Evolutionary conservation across 2,113 vertebrate species (phyloP).

Genomic region (Furnarius figulus): DNA sequence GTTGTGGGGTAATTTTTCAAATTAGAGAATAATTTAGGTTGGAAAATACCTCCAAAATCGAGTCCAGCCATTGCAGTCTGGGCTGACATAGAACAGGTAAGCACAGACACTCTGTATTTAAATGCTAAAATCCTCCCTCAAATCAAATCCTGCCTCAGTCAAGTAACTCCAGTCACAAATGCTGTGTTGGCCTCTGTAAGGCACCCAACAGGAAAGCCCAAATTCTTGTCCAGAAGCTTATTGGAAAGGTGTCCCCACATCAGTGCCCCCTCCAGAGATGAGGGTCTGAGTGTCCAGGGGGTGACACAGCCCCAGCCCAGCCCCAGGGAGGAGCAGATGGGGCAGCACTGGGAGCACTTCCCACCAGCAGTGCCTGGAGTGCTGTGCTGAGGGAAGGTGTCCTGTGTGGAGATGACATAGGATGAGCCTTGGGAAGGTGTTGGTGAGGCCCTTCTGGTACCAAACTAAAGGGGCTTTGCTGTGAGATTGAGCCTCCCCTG

Average conservation of each 20-base stretch:
- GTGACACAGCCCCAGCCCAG: not conserved
- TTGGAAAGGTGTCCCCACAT: fast-evolving
- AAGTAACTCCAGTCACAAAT: not conserved
- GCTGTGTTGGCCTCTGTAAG: fast-evolving
- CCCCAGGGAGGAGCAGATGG: not conserved
- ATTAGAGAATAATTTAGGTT: not conserved
- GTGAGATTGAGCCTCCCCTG: not conserved
- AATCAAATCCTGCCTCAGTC: not conserved
- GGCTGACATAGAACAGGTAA: not conserved
- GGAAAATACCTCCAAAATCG: not conserved
- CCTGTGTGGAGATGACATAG: fast-evolving
- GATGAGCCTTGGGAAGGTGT: fast-evolving
- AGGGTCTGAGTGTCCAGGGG: not conserved
- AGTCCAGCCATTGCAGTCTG: fast-evolving
- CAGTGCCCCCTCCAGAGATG: not conserved
- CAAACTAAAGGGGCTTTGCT: not conserved
- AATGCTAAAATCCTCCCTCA: not conserved
- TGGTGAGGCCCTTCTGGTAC: not conserved
- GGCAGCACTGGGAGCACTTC: not conserved
- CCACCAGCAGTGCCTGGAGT: fast-evolving
- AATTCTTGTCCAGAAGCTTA: not conserved
- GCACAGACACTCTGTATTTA: not conserved
- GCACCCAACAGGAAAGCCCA: not conserved
- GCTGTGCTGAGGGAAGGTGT: not conserved
- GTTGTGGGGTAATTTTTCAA: not conserved